Percentiles rank a stretch among this genome's conserved stretches.
phyloP scores from a whole-genome alignment of 2,797 vertebrate species.

The Danio choprae region DNA sequence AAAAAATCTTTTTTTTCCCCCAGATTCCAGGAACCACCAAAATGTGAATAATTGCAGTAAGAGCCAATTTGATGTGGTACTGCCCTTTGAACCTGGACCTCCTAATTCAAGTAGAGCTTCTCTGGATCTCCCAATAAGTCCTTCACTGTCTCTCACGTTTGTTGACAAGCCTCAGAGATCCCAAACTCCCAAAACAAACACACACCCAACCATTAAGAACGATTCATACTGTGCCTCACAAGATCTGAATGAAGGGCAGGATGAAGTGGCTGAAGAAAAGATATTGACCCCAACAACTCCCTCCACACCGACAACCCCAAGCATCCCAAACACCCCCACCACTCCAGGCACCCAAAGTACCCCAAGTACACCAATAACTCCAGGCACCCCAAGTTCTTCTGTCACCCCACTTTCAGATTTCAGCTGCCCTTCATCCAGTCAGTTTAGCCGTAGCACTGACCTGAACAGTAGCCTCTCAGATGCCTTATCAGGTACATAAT shows the following conservation, averaged over 20 bases:
- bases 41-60: constrained; percentile 14
- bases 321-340: constrained; percentile 44
- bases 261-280: constrained; percentile 29
- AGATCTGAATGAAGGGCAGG: constrained; percentile 4
- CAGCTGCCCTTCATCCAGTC: constrained; percentile 55
- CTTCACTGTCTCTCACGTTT: constrained; percentile 44
- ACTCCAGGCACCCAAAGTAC: constrained; percentile 37
- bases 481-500: constrained; percentile 54
- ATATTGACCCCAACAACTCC: neutral
- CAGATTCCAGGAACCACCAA: constrained; percentile 53
- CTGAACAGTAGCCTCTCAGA: constrained; percentile 64
- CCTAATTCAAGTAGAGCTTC: constrained; percentile 22
- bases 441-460: constrained; percentile 66
- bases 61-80: constrained; percentile 48
- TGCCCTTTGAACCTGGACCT: constrained; percentile 57
- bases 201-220: neutral
- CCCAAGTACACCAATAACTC: constrained; percentile 33
- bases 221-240: neutral
- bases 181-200: neutral
- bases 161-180: neutral
- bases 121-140: constrained; percentile 44
- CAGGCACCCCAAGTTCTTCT: constrained; percentile 42
- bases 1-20: constrained; percentile 5
- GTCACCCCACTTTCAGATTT: constrained; percentile 64
- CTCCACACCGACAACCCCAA: neutral